Evolutionary conservation across 1,140 invertebrate genomes (phyloP).

Genomic region (Lysiphlebus fabarum): DNA sequence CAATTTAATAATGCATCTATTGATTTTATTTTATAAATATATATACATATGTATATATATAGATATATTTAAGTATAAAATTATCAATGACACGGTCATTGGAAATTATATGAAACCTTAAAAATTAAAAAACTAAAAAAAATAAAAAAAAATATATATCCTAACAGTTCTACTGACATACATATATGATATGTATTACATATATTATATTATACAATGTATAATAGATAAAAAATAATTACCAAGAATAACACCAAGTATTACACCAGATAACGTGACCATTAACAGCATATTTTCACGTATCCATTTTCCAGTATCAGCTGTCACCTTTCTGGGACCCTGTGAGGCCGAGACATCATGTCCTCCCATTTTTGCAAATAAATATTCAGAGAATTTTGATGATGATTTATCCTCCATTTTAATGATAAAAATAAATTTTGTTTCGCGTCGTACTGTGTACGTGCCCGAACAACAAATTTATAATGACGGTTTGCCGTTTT

Average conservation of each 20-base stretch:
- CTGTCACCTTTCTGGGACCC: constrained; percentile 64
- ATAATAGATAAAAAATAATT: constrained; percentile 30
- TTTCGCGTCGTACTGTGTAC: constrained; percentile 46
- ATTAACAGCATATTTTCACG: constrained; percentile 74
- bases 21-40: too few species aligned
- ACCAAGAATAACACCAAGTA: constrained; percentile 72
- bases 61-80: too few species aligned
- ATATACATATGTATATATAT: too few species aligned
- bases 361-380: constrained; percentile 72
- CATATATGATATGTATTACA: too few species aligned
- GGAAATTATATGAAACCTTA: background rate
- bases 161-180: background rate
- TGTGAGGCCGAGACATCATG: constrained; percentile 59
- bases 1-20: background rate
- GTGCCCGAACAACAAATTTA: constrained; percentile 51
- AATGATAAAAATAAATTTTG: constrained; percentile 39
- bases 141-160: too few species aligned
- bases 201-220: background rate
- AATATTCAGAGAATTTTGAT: constrained; percentile 67
- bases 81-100: too few species aligned
- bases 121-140: background rate
- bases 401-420: constrained; percentile 55
- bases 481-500: constrained; percentile 56
- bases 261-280: constrained; percentile 72
- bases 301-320: constrained; percentile 64